Percentiles rank a stretch among this genome's conserved stretches.
phyloP scores from a whole-genome alignment of 2,797 vertebrate genomes.

The Discoglossus pictus region DNA sequence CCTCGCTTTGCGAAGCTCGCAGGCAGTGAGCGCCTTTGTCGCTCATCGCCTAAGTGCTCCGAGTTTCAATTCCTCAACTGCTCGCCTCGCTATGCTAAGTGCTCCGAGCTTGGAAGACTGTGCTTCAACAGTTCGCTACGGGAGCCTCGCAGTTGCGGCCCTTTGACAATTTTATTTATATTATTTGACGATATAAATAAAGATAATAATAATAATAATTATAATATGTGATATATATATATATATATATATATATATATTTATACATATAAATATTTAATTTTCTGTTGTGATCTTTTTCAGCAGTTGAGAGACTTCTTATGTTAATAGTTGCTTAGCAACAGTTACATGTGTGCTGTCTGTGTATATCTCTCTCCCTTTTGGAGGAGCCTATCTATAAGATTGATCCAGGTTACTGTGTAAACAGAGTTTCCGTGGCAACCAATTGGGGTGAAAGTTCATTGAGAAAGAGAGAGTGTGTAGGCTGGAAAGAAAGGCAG shows the following conservation, averaged over 20 bases:
- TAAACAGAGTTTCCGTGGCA: conserved; percentile 54
- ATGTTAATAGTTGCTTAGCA: conserved; percentile 53
- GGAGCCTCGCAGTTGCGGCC: too few species aligned
- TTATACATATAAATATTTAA: not conserved
- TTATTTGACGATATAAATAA: too few species aligned
- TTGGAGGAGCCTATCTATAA: conserved; percentile 43
- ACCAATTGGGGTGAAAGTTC: conserved; percentile 44
- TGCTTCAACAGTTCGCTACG: too few species aligned
- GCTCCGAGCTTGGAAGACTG: too few species aligned
- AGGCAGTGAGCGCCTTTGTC: too few species aligned
- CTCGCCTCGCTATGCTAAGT: too few species aligned
- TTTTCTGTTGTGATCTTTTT: conserved; percentile 21
- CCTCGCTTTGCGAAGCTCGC: too few species aligned
- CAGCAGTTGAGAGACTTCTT: conserved; percentile 15
- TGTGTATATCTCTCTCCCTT: conserved; percentile 42
- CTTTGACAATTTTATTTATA: too few species aligned
- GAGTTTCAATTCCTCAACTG: too few species aligned
- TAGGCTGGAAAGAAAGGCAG: conserved; percentile 30
- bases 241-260: not conserved
- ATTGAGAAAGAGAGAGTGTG: conserved; percentile 23
- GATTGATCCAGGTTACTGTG: conserved; percentile 53
- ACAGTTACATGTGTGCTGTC: conserved; percentile 45
- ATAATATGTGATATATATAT: not conserved
- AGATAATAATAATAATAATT: too few species aligned
- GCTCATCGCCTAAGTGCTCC: too few species aligned